Evolutionary conservation across 2,797 vertebrate genomes (phyloP).

Genomic region (Typhlichthys eigenmanni): DNA sequence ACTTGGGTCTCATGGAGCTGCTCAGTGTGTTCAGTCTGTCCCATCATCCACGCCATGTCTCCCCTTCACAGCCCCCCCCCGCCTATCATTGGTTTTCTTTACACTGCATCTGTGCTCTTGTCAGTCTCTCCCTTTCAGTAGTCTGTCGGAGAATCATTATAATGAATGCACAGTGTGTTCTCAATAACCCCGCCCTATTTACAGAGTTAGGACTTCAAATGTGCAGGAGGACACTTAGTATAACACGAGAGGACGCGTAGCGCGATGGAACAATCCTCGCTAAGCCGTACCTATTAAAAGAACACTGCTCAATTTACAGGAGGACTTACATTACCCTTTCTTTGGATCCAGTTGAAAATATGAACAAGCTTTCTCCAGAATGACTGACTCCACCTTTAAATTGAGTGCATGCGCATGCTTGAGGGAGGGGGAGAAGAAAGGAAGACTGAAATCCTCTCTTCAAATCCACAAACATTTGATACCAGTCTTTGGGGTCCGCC

Average conservation of each 20-base stretch:
- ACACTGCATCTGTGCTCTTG: constrained; percentile 6
- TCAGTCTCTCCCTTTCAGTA: constrained; percentile 14
- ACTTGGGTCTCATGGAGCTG: constrained; percentile 18
- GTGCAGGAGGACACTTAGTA: constrained; percentile 52
- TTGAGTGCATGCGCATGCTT: constrained; percentile 13
- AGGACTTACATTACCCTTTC: no score
- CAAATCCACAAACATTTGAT: constrained; percentile 44
- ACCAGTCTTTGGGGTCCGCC: constrained; percentile 34
- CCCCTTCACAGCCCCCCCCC: not conserved
- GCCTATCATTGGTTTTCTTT: not conserved
- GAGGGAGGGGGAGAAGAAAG: not conserved
- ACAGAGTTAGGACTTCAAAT: constrained; percentile 15
- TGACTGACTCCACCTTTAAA: no score
- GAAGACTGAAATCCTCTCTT: constrained; percentile 26
- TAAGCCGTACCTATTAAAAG: constrained; percentile 29
- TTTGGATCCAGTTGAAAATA: no score
- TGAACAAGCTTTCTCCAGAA: no score
- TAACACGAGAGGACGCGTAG: constrained; percentile 28
- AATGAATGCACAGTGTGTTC: constrained; percentile 41
- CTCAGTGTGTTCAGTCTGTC: constrained; percentile 5
- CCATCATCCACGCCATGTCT: not conserved
- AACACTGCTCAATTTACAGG: no score
- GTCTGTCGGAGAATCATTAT: constrained; percentile 12
- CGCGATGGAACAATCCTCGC: constrained; percentile 50
- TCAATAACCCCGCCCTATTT: constrained; percentile 37